Conservation (phyloP, 2,113 vertebrate species). For the Eolophus roseicapilla region DNA sequence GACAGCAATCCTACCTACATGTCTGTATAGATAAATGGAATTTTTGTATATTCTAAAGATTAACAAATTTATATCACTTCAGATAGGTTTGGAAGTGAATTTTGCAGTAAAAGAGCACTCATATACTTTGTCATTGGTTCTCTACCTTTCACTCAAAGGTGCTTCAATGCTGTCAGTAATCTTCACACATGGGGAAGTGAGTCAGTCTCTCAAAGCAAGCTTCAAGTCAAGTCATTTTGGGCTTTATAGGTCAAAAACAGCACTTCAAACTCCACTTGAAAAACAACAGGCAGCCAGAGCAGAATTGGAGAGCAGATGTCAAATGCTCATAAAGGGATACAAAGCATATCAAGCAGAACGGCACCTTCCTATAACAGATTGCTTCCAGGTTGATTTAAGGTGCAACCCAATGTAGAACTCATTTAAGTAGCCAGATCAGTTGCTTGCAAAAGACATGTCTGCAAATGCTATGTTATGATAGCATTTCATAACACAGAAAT, state of each 20-base stretch:
- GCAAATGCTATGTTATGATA: neutral
- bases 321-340: slow-evolving; percentile 50
- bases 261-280: slow-evolving; percentile 56
- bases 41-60: slow-evolving; percentile 21
- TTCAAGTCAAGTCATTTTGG: slow-evolving; percentile 54
- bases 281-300: slow-evolving; percentile 42
- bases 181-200: slow-evolving; percentile 43
- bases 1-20: neutral
- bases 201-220: slow-evolving; percentile 33
- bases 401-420: neutral
- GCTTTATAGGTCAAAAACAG: slow-evolving; percentile 61
- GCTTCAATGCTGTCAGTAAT: slow-evolving; percentile 47
- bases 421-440: neutral
- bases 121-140: slow-evolving; percentile 42
- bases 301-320: slow-evolving; percentile 62
- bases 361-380: neutral
- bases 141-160: slow-evolving; percentile 16
- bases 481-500: neutral
- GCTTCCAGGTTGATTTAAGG: slow-evolving; percentile 24
- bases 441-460: neutral
- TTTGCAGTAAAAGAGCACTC: slow-evolving; percentile 4
- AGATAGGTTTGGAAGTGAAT: slow-evolving; percentile 29
- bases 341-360: slow-evolving; percentile 35
- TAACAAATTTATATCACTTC: slow-evolving; percentile 47
- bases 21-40: neutral